Evolutionary conservation across 2,113 vertebrate genomes (phyloP).

Genomic region (Platysternon megacephalum): DNA sequence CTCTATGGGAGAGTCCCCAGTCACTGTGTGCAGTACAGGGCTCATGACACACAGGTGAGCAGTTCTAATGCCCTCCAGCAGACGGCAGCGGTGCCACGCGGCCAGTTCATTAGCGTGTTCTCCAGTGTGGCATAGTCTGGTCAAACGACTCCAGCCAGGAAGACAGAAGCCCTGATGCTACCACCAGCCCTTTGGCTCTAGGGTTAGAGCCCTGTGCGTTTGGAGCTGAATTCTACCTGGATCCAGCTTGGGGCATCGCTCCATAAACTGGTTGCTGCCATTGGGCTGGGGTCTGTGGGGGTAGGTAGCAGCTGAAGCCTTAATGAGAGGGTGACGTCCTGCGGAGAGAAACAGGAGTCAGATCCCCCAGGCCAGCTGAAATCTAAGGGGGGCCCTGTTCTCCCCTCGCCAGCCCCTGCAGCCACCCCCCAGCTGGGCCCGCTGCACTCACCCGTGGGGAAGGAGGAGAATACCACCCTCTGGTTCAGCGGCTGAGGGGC

Average conservation of each 20-base stretch:
- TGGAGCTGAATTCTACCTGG: neutral
- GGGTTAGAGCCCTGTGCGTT: neutral
- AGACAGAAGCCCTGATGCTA: neutral
- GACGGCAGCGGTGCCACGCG: neutral
- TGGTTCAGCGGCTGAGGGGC: conserved; percentile 70
- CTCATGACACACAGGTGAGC: neutral
- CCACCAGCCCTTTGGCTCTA: neutral
- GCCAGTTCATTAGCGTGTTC: neutral
- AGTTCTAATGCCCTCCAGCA: neutral
- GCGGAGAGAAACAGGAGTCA: neutral
- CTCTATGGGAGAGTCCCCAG: neutral
- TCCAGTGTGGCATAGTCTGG: neutral
- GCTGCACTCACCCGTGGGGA: conserved; percentile 56
- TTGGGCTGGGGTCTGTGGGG: neutral
- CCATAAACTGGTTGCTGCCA: neutral
- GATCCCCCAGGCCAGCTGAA: neutral
- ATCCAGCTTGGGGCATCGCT: neutral
- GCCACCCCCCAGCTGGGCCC: accelerated
- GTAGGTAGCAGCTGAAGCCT: neutral
- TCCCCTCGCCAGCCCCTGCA: no score
- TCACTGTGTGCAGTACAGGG: neutral
- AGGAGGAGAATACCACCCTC: conserved; percentile 66
- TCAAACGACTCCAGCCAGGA: neutral
- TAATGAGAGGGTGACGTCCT: neutral
- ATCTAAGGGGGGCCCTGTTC: neutral